A percentile compares a stretch with the other conserved stretches of the same genome.
Conservation (phyloP, 2,888 invertebrate species). For the Drosophila neonasuta region DNA sequence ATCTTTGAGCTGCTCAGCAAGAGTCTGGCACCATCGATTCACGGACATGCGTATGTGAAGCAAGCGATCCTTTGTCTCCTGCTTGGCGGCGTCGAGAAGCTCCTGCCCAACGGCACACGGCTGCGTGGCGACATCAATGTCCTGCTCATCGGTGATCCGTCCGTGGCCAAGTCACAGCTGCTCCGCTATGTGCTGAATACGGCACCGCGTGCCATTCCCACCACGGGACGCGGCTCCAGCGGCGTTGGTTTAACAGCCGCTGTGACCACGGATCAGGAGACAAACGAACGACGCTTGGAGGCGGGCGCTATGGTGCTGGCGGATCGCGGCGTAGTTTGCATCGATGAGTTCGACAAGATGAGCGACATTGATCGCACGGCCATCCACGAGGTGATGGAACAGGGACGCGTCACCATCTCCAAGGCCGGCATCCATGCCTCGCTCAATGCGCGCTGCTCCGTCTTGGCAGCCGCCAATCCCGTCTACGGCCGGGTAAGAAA, state of each 20-base stretch:
- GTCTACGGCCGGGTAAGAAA: slow-evolving; percentile 93
- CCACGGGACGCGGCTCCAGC: slow-evolving; percentile 98
- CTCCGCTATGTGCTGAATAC: slow-evolving; percentile 96
- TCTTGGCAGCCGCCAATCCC: slow-evolving; percentile 99
- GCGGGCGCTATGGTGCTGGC: slow-evolving; percentile 99
- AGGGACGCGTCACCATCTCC: slow-evolving; percentile 97
- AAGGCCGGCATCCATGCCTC: slow-evolving; percentile 99
- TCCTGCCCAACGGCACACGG: slow-evolving; percentile 94
- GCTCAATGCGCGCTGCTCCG: slow-evolving; percentile 98
- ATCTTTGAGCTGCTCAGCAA: slow-evolving; percentile 94
- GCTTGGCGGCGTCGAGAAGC: slow-evolving; percentile 97
- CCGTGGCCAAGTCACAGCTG: slow-evolving; percentile 98
- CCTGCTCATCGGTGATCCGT: slow-evolving; percentile 98
- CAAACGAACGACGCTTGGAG: slow-evolving; percentile 93
- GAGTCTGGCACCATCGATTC: slow-evolving; percentile 98
- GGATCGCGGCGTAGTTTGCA: slow-evolving; percentile 98
- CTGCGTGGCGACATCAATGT: slow-evolving; percentile 95
- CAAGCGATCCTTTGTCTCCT: slow-evolving; percentile 96
- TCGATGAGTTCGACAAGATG: slow-evolving; percentile 99
- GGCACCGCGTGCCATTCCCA: slow-evolving; percentile 97
- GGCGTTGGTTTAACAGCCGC: slow-evolving; percentile 99
- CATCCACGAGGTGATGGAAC: slow-evolving; percentile 99
- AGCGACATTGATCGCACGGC: slow-evolving; percentile 99
- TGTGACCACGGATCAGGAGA: slow-evolving; percentile 97
- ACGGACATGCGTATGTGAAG: slow-evolving; percentile 98